These are phyloP conservation scores for Rana temporaria DNA, from an alignment of 2,113 vertebrate genomes.

Conservation along the genomic window DNA sequence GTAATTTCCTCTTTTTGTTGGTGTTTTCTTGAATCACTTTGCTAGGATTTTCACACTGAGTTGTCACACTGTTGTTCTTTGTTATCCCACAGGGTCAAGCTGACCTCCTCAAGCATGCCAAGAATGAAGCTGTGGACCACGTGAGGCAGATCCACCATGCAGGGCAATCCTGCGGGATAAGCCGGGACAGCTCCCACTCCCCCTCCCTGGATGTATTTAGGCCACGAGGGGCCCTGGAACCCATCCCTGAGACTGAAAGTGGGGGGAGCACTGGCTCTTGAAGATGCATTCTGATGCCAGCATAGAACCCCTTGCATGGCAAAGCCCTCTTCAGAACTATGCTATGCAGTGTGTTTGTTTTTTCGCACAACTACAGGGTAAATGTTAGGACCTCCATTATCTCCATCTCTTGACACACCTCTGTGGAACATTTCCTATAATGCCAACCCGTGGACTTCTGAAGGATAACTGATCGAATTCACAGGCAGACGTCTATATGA, in stretches of 20 bases:
- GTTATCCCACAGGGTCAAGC: slow-evolving; percentile 81
- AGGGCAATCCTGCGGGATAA: slow-evolving; percentile 86
- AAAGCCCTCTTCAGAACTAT: neutral
- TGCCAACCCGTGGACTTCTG: neutral
- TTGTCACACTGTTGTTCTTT: neutral
- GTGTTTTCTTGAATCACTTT: neutral
- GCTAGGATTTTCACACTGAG: neutral
- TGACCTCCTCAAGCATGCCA: slow-evolving; percentile 88
- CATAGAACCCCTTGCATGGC: slow-evolving; percentile 9
- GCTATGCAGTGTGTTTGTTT: neutral
- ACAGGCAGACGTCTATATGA: neutral
- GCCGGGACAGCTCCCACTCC: slow-evolving; percentile 79
- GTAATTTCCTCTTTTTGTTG: neutral
- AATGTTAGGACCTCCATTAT: slow-evolving; percentile 15
- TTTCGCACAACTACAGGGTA: neutral
- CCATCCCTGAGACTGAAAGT: slow-evolving; percentile 75
- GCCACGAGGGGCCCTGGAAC: slow-evolving; percentile 64
- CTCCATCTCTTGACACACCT: neutral
- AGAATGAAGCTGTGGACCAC: slow-evolving; percentile 85
- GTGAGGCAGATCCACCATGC: slow-evolving; percentile 90
- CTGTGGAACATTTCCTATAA: slow-evolving; percentile 5
- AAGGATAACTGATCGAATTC: neutral
- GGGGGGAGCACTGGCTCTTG: slow-evolving; percentile 68
- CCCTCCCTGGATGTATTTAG: slow-evolving; percentile 65
- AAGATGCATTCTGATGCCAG: slow-evolving; percentile 67